Conservation (phyloP, 2,797 vertebrate genomes). For the Iguana delicatissima region DNA sequence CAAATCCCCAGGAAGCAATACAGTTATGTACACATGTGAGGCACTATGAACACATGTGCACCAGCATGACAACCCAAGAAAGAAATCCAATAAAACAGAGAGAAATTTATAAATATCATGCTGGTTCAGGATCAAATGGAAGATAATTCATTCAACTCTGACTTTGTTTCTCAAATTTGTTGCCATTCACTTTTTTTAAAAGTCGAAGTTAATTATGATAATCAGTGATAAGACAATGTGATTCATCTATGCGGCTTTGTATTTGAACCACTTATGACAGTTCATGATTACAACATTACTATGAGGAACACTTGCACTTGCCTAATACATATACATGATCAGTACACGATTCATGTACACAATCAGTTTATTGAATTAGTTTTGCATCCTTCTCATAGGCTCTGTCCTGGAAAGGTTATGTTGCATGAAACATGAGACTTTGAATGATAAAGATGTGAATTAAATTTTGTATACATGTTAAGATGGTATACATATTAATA, state of each 20-base stretch:
- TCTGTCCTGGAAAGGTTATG: background rate
- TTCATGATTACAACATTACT: background rate
- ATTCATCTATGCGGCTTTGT: background rate
- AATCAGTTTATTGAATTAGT: background rate
- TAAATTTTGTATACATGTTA: background rate
- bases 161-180: background rate
- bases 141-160: background rate
- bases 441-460: background rate
- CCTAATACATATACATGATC: background rate
- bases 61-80: background rate
- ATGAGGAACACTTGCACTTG: background rate
- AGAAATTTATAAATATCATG: background rate
- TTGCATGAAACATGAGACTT: background rate
- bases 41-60: background rate
- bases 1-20: too few relatives aligned
- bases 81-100: too few relatives aligned
- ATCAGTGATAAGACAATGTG: background rate
- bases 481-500: background rate
- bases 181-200: background rate
- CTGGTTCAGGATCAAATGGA: background rate
- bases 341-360: background rate
- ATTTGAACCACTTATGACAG: background rate
- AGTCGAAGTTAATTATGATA: background rate
- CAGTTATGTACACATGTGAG: background rate
- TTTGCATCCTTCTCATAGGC: too few relatives aligned